These are phyloP conservation scores for Baryphthengus martii DNA, from an alignment of 2,113 vertebrate genomes.

Conservation along the genomic window DNA sequence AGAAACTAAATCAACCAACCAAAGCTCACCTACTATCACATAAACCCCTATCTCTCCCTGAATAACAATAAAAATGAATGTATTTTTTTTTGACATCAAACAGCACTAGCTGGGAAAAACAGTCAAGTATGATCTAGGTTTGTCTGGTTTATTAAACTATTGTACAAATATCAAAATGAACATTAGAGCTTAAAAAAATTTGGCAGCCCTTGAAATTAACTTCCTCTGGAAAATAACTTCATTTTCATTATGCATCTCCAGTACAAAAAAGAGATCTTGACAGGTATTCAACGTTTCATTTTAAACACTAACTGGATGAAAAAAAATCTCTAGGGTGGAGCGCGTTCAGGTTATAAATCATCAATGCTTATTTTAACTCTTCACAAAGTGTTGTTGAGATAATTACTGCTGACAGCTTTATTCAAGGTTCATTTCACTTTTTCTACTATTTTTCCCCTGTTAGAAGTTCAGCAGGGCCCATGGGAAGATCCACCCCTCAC, in stretches of 20 bases:
- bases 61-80: background rate
- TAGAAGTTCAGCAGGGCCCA: conserved; percentile 79
- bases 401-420: conserved; percentile 98
- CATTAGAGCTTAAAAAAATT: background rate
- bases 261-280: background rate
- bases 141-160: conserved; percentile 25
- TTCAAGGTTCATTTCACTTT: conserved; percentile 89
- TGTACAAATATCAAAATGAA: conserved; percentile 20
- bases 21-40: background rate
- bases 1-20: background rate
- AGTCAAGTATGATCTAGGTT: background rate
- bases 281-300: conserved; percentile 68
- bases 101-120: conserved; percentile 28
- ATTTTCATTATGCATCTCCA: conserved; percentile 44
- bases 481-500: conserved; percentile 83
- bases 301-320: conserved; percentile 70
- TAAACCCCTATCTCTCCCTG: background rate
- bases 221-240: conserved; percentile 58
- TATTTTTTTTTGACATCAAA: conserved; percentile 36
- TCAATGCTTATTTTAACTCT: conserved; percentile 77
- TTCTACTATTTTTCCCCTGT: conserved; percentile 84
- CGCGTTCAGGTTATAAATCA: conserved; percentile 78
- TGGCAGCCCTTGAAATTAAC: conserved; percentile 48
- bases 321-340: conserved; percentile 63
- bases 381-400: conserved; percentile 86